Conservation (phyloP, 2,113 vertebrate species). For the western clawed frog (Xenopus tropicalis) region UCB_Xtro_10.0 CM004446.2:74172001-74172500, state of each 20-base stretch:
- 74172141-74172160: slow-evolving; percentile 95
- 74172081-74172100: too few relatives aligned
- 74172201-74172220: slow-evolving; percentile 83
- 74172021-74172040: too few relatives aligned
- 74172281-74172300: slow-evolving; percentile 93
- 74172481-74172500: too few relatives aligned
- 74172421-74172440: too few relatives aligned
- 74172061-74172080: too few relatives aligned
- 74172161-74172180: slow-evolving; percentile 93
- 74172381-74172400: not conserved
- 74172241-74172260: slow-evolving; percentile 91
- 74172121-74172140: slow-evolving; percentile 90
- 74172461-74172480: too few relatives aligned
- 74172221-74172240: slow-evolving; percentile 79
- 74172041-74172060: too few relatives aligned
- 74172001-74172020: too few relatives aligned
- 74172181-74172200: slow-evolving; percentile 85
- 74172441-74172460: too few relatives aligned
- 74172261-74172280: slow-evolving; percentile 91
- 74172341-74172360: slow-evolving; percentile 71
- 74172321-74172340: slow-evolving; percentile 86
- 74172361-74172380: not conserved
- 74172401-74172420: too few relatives aligned
- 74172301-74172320: slow-evolving; percentile 94
- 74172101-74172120: slow-evolving; percentile 61